Percentiles rank a stretch among this genome's conserved stretches.
phyloP scores from a whole-genome alignment of 2,113 vertebrate genomes.

The Scatophagus argus region DNA sequence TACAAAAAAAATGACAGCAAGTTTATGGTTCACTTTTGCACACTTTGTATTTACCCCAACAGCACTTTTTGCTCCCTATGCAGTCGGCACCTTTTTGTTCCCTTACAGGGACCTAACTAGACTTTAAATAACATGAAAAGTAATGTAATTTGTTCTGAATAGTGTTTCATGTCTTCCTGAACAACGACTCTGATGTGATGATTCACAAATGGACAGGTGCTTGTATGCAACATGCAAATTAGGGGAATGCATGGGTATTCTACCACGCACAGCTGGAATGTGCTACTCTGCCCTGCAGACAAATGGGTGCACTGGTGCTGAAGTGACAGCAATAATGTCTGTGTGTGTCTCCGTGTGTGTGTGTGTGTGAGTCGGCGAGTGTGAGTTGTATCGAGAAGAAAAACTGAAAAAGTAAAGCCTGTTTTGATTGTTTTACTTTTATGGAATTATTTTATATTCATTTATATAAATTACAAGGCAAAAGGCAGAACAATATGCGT shows the following conservation, averaged over 20 bases:
- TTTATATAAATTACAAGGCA: too few relatives aligned
- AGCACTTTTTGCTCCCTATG: background rate
- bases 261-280: constrained; percentile 38
- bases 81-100: too few relatives aligned
- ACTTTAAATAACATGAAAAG: constrained; percentile 23
- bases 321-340: constrained; percentile 48
- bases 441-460: background rate
- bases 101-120: background rate
- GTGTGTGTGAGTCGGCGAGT: background rate
- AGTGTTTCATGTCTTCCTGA: constrained; percentile 8
- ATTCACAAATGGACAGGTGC: constrained; percentile 46
- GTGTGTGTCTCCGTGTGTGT: constrained; percentile 1
- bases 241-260: constrained; percentile 33
- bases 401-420: background rate
- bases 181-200: constrained; percentile 22
- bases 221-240: constrained; percentile 55
- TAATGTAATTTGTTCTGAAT: constrained; percentile 3
- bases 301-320: constrained; percentile 50
- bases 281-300: constrained; percentile 43
- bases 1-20: too few relatives aligned
- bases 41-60: background rate
- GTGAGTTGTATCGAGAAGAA: too few relatives aligned
- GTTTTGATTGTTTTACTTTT: background rate
- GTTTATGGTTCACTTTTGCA: too few relatives aligned
- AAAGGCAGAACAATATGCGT: background rate